Evolutionary conservation across 2,888 invertebrate species (phyloP), one percentile per base, ranked within the genome.

Genomic region (Epirrita christyi): DNA sequence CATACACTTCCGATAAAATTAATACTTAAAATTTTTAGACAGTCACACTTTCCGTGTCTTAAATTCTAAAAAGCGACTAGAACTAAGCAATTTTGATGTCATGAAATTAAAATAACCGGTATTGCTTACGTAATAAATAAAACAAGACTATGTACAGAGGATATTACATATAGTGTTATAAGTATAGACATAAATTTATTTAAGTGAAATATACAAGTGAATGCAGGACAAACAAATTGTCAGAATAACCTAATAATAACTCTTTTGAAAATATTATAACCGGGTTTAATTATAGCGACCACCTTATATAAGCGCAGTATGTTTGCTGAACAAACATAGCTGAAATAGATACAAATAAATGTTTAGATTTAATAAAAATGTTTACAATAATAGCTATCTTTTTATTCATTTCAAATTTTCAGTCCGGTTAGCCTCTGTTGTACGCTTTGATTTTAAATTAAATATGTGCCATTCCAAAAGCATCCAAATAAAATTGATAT

Each of bases 381-480:
- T 10, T 8, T 8, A 32, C 32, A 32, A 21, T 21, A 21, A 21
- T 21, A 21, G 21, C 21, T n/a, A n/a, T n/a, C n/a, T n/a, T n/a
- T n/a, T n/a, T n/a, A n/a, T n/a, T n/a, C n/a, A 21, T 4, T 21
- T 21, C 61, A 61, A 66, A 68, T 73, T 78, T 51, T 80, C 78
- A 80, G 79, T 80, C 77, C 74, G 69, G 72, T 49, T 51, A 55
- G 80, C 81, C 80, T 81, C 81, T 67, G 71, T 74, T 69, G 69
- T 67, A 54, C 58, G 56, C 63, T 43, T 65, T 67, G 36, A 79
- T 78, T 78, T 80, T 78, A 72, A 75, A 85, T 85, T 87, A 83
- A 87, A 89, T 87, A 89, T 83, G 78, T 83, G 84, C 74, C 76
- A 72, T 83, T 83, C 80, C 85, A 90, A 91, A 88, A 90, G 83